Base-by-base conservation (phyloP, 2,797 vertebrate genomes). In the Pitangus sulphuratus region DNA sequence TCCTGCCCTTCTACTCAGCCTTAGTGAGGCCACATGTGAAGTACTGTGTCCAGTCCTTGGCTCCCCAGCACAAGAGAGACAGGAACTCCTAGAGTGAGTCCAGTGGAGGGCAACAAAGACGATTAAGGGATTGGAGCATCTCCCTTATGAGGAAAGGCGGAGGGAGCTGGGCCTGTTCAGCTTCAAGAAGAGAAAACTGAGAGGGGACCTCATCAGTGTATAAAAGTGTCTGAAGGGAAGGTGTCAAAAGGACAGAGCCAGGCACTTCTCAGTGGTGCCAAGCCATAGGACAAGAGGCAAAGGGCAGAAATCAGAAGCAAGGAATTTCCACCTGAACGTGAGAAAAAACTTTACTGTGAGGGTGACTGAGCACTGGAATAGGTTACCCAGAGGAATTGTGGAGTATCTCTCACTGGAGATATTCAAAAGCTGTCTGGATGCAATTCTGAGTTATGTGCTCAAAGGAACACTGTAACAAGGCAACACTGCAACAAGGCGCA, bases 61-160 rank as follows among this genome's bases (percentile, higher is more conserved):
- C 60, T 62, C 48, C 12, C 16, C 26, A 61, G 15, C 24, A 50
- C 13, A 28, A 15, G 22, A 37, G 7, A 62, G 35, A 24, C 6
- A 8, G 19, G 22, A 56, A 28, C 5, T 42, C 40, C 70, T 50
- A 28, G 54, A 48, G 22, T 0, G 0, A 28, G 22, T 44, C 18
- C 26, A 37, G 28, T 12, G 22, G 14, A 69, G 61, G 26, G 15
- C 8, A 69, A 5, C 16, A 77, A 53, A 76, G 37, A 33, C 15
- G 2, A 33, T 57, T 62, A 25, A 57, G 20, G n/a, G 22, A 37
- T 19, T 10, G 15, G 11, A 70, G 13, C n/a, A 56, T 7, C 11
- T 57, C 42, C 30, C n/a, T 62, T 31, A 25, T 3, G 9, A 57
- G 44, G 42, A 89, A 50, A 62, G 16, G 12, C 42, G 50, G 37